These are phyloP conservation scores for Brachirus orientalis DNA, from an alignment of 2,113 vertebrate species.

Conservation along the genomic window DNA sequence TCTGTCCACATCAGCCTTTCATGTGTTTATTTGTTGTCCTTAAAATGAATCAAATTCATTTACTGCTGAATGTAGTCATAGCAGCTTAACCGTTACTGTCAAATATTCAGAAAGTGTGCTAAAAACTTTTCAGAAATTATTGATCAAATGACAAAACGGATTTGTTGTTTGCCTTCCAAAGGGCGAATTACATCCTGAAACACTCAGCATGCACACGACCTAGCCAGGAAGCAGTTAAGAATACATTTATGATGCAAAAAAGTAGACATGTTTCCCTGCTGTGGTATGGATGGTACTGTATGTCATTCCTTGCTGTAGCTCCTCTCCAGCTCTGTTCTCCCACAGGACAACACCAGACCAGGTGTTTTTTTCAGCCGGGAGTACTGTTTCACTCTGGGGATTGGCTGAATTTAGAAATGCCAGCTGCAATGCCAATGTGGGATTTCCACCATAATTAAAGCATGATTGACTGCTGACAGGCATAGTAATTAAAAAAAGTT, in stretches of 20 bases:
- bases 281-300: not conserved
- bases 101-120: not conserved
- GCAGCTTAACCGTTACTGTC: not conserved
- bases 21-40: not conserved
- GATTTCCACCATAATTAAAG: conserved; percentile 6
- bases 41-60: conserved; percentile 1
- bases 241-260: not conserved
- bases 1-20: not conserved
- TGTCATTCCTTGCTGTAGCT: not conserved
- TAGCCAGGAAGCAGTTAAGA: not conserved
- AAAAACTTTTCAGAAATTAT: not conserved
- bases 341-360: conserved; percentile 22
- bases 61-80: not conserved
- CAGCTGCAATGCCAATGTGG: conserved; percentile 17
- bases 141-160: not conserved
- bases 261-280: not conserved
- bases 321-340: not conserved
- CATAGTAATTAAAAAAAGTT: conserved; percentile 2
- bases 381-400: conserved; percentile 15
- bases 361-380: not conserved
- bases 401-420: conserved; percentile 15
- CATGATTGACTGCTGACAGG: conserved; percentile 14
- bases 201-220: not conserved
- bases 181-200: not conserved
- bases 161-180: not conserved